These are phyloP conservation scores for Coturnix japonica DNA, from an alignment of 2,113 vertebrate genomes.

Conservation along the genomic window DNA sequence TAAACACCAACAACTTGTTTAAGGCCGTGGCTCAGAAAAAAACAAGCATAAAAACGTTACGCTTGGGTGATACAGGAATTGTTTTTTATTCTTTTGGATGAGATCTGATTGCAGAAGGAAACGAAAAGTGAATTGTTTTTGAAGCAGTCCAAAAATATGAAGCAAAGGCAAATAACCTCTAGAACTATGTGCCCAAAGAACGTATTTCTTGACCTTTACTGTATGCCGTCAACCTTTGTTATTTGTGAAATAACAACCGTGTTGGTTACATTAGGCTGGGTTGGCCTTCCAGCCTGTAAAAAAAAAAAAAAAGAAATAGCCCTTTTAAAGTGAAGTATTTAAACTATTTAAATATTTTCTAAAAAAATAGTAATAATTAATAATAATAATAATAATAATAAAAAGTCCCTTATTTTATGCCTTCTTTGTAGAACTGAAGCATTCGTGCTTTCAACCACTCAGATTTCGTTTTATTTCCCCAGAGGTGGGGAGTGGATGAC, in stretches of 20 bases:
- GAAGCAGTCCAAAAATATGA: constrained; percentile 19
- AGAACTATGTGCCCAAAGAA: constrained; percentile 74
- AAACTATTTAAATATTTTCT: constrained; percentile 48
- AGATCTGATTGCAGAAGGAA: constrained; percentile 22
- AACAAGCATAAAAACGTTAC: constrained; percentile 38
- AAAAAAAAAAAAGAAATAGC: not conserved
- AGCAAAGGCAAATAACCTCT: constrained; percentile 55
- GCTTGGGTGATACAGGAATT: constrained; percentile 44
- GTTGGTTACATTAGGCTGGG: constrained; percentile 47
- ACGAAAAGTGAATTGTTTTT: constrained; percentile 18
- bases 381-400: not conserved
- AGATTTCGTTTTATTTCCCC: not conserved
- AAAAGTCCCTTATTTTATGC: constrained; percentile 25
- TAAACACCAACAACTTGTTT: constrained; percentile 43
- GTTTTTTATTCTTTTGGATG: constrained; percentile 17
- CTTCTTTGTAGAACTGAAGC: constrained; percentile 16
- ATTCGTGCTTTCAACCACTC: not conserved
- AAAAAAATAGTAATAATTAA: not conserved
- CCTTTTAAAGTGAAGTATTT: constrained; percentile 64
- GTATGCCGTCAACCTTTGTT: constrained; percentile 55
- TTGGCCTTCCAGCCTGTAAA: constrained; percentile 40
- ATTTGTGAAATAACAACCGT: not conserved
- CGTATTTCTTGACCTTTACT: constrained; percentile 63
- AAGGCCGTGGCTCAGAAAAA: constrained; percentile 31
- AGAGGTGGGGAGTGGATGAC: constrained; percentile 1